Evolutionary conservation across 2,888 invertebrate species (phyloP).

Genomic region (Hymenopus coronatus): DNA sequence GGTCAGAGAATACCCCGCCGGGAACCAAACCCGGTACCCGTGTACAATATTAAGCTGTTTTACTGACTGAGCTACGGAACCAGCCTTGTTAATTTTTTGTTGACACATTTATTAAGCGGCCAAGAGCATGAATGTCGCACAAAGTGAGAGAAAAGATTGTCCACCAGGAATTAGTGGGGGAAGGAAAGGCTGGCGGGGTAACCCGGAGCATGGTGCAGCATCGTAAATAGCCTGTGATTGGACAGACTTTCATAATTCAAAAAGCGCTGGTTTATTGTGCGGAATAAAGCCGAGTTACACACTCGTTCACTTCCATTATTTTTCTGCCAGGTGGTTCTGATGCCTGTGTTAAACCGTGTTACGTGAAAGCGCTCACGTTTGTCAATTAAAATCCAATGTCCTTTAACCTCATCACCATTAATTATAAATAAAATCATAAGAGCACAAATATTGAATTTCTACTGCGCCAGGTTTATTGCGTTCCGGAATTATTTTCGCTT

Average conservation of each 20-base stretch:
- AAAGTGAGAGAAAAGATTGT: neutral
- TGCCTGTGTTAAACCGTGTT: neutral
- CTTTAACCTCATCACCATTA: neutral
- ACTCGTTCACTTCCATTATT: neutral
- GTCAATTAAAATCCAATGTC: neutral
- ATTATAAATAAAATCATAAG: neutral
- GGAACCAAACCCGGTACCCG: no score
- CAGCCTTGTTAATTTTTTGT: no score
- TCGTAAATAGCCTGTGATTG: neutral
- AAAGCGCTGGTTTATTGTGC: neutral
- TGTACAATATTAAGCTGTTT: no score
- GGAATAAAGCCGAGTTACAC: neutral
- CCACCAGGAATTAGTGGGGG: neutral
- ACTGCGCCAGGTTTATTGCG: neutral
- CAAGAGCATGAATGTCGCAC: neutral
- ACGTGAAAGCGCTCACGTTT: neutral
- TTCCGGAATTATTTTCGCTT: neutral
- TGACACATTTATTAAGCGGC: neutral
- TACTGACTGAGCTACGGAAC: no score
- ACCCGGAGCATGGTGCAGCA: neutral
- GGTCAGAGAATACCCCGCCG: no score
- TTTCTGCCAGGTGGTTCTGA: neutral
- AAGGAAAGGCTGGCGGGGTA: neutral
- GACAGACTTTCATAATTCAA: neutral
- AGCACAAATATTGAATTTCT: neutral